Evolutionary conservation across 2,797 vertebrate species (phyloP).

Genomic region (Etheostoma nigrum): DNA sequence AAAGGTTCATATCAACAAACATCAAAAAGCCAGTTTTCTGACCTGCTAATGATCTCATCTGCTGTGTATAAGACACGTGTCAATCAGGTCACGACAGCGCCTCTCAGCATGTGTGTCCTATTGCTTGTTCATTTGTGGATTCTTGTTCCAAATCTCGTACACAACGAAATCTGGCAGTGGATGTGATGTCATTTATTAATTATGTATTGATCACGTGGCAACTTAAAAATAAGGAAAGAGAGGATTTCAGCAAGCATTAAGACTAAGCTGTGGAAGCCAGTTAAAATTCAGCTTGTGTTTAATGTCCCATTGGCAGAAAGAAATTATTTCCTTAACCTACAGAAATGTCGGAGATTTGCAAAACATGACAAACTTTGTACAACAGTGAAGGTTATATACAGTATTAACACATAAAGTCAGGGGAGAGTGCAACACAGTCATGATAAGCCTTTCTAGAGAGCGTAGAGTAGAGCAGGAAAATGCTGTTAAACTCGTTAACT

Average conservation of each 20-base stretch:
- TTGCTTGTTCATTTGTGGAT: conserved; percentile 13
- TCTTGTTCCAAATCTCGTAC: not conserved
- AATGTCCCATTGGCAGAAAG: not conserved
- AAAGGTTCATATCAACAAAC: conserved; percentile 12
- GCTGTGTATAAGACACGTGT: not conserved
- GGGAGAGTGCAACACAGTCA: not conserved
- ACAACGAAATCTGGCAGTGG: not conserved
- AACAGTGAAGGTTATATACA: conserved; percentile 13
- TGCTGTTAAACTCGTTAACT: conserved; percentile 48
- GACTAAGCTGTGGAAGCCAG: not conserved
- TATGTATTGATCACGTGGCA: not conserved
- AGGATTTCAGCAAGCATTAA: not conserved
- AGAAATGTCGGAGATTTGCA: conserved; percentile 22
- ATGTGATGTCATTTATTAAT: conserved; percentile 1
- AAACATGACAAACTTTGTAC: not conserved
- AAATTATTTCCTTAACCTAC: not conserved
- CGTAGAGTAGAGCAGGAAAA: conserved; percentile 20
- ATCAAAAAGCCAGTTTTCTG: conserved; percentile 19
- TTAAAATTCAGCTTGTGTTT: conserved; percentile 1
- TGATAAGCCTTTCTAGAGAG: conserved; percentile 28
- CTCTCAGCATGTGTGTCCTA: conserved; percentile 8
- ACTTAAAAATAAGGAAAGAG: not conserved
- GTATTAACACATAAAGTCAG: conserved; percentile 29
- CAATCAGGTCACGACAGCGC: conserved; percentile 11
- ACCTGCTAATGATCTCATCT: conserved; percentile 33